Conservation (phyloP, 2,113 vertebrate species). For the Eptatretus burgeri region DNA sequence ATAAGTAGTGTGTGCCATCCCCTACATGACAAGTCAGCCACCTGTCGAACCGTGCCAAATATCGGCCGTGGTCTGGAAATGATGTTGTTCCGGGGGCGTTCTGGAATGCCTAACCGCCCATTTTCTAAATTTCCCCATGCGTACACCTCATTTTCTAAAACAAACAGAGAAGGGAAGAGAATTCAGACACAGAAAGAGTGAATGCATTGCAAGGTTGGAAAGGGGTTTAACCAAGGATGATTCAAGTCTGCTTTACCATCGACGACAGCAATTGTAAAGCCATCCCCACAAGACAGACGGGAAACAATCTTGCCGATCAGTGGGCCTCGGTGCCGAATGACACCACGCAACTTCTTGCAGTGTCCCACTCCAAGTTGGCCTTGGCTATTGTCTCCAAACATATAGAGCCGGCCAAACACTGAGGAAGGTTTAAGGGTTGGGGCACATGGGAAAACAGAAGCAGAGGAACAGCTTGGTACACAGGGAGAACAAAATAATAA, state of each 20-base stretch:
- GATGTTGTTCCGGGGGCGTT: constrained; percentile 60
- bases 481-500: no score
- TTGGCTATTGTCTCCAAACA: constrained; percentile 79
- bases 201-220: no score
- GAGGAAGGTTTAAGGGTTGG: constrained; percentile 3
- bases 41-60: constrained; percentile 79
- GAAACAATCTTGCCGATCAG: constrained; percentile 66
- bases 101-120: constrained; percentile 65
- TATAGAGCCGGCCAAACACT: constrained; percentile 64
- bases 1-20: constrained; percentile 97
- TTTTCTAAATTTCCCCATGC: constrained; percentile 95
- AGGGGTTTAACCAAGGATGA: not conserved
- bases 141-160: constrained; percentile 83
- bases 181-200: not conserved
- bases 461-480: no score
- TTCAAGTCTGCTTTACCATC: constrained; percentile 24
- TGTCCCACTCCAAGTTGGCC: constrained; percentile 82
- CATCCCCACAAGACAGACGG: constrained; percentile 78
- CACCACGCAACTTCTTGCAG: constrained; percentile 63
- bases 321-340: constrained; percentile 55
- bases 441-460: no score
- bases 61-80: constrained; percentile 83
- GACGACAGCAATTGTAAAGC: constrained; percentile 79
- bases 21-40: constrained; percentile 65
- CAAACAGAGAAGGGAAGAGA: not conserved